These are phyloP conservation scores for Apis florea DNA, from an alignment of 1,140 invertebrate species.

Conservation along the genomic window DNA sequence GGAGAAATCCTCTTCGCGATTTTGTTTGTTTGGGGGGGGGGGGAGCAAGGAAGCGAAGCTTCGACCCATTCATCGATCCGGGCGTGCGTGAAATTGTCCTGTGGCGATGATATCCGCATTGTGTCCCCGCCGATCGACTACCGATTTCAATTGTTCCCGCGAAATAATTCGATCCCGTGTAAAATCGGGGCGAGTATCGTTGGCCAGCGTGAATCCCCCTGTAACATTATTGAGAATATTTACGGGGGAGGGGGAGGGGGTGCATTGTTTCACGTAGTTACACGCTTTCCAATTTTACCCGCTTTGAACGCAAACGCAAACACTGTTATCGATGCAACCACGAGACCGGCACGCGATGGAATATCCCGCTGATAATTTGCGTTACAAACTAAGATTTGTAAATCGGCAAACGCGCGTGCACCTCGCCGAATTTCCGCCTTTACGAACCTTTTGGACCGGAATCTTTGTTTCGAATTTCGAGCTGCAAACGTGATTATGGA, in stretches of 20 bases:
- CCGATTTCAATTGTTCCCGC: constrained; percentile 6
- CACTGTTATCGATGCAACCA: constrained; percentile 44
- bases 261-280: constrained; percentile 10
- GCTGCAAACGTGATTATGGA: too few species aligned
- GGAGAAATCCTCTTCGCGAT: too few species aligned
- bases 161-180: constrained; percentile 21
- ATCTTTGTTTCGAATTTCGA: too few species aligned
- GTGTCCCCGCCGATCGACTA: neutral
- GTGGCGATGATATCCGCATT: neutral
- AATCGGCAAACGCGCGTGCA: neutral
- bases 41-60: neutral
- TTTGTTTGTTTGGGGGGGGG: neutral
- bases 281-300: constrained; percentile 45
- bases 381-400: constrained; percentile 32
- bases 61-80: neutral
- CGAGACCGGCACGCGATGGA: too few species aligned
- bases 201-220: neutral
- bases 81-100: constrained; percentile 5
- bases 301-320: constrained; percentile 26
- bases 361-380: constrained; percentile 42
- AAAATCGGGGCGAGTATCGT: neutral
- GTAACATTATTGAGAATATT: constrained; percentile 37
- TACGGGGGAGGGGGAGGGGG: neutral
- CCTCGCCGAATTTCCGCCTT: too few species aligned
- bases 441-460: too few species aligned